phyloP scores from a whole-genome alignment of 2,797 vertebrate genomes.

The Gallinago solitaria region DNA sequence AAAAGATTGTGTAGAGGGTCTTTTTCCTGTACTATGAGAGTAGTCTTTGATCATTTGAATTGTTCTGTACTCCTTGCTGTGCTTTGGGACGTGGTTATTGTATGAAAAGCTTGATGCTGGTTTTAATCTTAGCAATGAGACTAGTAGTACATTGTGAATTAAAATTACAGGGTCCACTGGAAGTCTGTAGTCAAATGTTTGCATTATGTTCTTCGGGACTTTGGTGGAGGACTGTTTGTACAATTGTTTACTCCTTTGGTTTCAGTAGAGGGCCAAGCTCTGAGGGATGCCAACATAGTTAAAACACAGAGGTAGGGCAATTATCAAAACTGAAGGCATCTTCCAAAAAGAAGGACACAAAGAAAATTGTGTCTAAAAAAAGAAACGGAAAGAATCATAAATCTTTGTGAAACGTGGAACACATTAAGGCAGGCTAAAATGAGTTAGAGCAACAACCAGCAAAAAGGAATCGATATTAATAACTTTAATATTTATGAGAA shows the following conservation, averaged over 20 bases:
- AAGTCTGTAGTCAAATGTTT: neutral
- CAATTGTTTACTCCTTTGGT: neutral
- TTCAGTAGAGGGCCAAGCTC: neutral
- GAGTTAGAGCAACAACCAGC: neutral
- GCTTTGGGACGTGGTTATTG: neutral
- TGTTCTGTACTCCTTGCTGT: neutral
- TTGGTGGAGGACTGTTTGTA: neutral
- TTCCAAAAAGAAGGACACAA: neutral
- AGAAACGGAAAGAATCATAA: neutral
- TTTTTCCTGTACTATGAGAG: neutral
- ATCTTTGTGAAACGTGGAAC: neutral
- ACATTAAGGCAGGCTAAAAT: neutral
- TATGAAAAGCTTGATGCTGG: neutral
- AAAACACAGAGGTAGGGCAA: neutral
- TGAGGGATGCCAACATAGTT: neutral
- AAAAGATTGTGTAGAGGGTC: neutral
- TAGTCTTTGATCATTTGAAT: neutral
- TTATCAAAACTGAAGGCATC: neutral
- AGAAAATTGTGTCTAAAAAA: neutral
- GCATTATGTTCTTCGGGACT: neutral
- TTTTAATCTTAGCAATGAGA: neutral
- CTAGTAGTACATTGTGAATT: neutral
- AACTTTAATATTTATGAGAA: neutral
- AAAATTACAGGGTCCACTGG: neutral
- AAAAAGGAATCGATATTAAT: neutral